These are phyloP conservation scores for Pterophyllum scalare DNA, from an alignment of 2,113 vertebrate genomes.

Conservation along the genomic window DNA sequence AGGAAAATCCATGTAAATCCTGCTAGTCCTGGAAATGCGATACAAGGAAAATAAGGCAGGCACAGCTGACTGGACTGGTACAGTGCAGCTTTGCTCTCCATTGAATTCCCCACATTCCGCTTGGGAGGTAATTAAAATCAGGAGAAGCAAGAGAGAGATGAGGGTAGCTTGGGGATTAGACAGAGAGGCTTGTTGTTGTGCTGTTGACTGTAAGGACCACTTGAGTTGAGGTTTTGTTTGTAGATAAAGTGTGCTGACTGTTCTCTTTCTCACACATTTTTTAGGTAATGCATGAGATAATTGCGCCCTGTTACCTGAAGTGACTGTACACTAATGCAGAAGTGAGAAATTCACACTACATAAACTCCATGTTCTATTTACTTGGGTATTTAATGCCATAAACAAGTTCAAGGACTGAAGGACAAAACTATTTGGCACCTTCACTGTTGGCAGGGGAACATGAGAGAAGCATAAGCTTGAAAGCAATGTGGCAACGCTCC, in stretches of 20 bases:
- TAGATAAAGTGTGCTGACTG: neutral
- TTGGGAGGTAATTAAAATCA: constrained; percentile 68
- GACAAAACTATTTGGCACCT: constrained; percentile 38
- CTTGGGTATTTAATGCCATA: neutral
- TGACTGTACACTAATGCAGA: neutral
- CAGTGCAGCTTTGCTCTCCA: constrained; percentile 38
- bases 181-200: constrained; percentile 8
- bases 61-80: constrained; percentile 67
- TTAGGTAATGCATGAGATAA: neutral
- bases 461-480: constrained; percentile 57
- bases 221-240: neutral
- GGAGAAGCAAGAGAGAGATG: constrained; percentile 25
- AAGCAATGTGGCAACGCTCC: constrained; percentile 51
- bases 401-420: constrained; percentile 31
- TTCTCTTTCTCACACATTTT: neutral
- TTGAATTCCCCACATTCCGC: constrained; percentile 73
- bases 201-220: constrained; percentile 17
- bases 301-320: neutral
- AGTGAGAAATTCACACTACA: neutral
- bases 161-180: neutral
- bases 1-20: constrained; percentile 74
- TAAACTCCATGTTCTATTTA: constrained; percentile 12
- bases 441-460: constrained; percentile 24
- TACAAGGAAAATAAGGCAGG: constrained; percentile 78
- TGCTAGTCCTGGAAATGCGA: constrained; percentile 72